These are phyloP conservation scores for Urocitellus parryii DNA, from an alignment of 2,113 vertebrate genomes.

Conservation along the genomic window DNA sequence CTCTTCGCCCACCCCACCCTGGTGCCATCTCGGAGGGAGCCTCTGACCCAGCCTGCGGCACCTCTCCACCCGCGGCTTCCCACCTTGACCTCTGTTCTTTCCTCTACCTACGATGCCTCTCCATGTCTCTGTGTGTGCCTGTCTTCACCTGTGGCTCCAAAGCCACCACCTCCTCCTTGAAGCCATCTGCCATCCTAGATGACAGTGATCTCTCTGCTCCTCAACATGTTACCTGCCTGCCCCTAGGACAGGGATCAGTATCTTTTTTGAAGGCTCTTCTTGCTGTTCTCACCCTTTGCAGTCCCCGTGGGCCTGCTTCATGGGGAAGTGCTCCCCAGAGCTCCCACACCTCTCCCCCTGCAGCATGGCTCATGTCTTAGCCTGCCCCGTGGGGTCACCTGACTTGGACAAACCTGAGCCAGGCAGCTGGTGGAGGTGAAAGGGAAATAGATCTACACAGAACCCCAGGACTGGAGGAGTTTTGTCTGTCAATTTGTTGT, in stretches of 20 bases:
- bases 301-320: neutral
- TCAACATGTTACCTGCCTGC: neutral
- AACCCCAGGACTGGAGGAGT: neutral
- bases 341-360: neutral
- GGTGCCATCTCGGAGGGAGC: too few species aligned
- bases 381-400: neutral
- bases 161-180: neutral
- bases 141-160: too few species aligned
- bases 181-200: neutral
- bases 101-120: neutral
- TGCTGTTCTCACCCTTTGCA: too few species aligned
- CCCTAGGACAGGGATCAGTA: neutral
- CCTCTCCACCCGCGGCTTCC: too few species aligned
- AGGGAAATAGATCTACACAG: neutral
- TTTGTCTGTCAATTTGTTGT: neutral
- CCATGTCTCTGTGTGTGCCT: fast-evolving
- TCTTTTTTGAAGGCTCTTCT: neutral
- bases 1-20: too few species aligned
- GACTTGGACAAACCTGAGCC: neutral
- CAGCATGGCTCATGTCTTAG: neutral
- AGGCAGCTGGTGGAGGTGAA: neutral
- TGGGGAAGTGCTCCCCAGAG: neutral
- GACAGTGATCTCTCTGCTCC: neutral
- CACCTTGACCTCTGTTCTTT: neutral
- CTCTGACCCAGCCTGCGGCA: too few species aligned